phyloP scores from a whole-genome alignment of 2,113 vertebrate species.

The Xiphophorus couchianus region DNA sequence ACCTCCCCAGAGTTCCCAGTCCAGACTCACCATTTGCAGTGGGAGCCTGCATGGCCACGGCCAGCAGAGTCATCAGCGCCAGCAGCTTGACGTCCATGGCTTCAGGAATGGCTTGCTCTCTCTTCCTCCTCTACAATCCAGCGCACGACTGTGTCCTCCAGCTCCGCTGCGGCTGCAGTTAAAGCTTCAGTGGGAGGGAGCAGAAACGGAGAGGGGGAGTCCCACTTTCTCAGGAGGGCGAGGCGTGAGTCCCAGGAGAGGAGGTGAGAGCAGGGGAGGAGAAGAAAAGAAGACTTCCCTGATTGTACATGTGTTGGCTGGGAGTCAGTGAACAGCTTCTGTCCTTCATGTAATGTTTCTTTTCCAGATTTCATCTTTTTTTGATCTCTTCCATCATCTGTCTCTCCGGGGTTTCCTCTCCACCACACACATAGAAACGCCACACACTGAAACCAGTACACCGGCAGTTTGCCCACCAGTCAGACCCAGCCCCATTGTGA shows the following conservation, averaged over 20 bases:
- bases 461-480: not conserved
- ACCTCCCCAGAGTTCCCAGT: not conserved
- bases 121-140: conserved; percentile 72
- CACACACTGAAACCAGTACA: conserved; percentile 8
- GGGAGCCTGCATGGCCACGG: conserved; percentile 76
- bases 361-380: conserved; percentile 4
- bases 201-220: conserved; percentile 54
- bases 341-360: not conserved
- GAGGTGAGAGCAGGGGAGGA: conserved; percentile 43
- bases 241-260: conserved; percentile 41
- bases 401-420: not conserved
- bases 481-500: conserved; percentile 17
- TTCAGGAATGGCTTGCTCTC: conserved; percentile 35
- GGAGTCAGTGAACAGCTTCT: conserved; percentile 63
- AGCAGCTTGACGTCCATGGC: conserved; percentile 89
- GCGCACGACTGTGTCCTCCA: conserved; percentile 67
- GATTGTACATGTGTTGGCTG: conserved; percentile 72
- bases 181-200: conserved; percentile 58
- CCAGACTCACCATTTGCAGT: conserved; percentile 67
- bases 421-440: conserved; percentile 15
- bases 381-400: not conserved
- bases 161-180: conserved; percentile 63
- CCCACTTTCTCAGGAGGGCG: conserved; percentile 64
- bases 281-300: conserved; percentile 66
- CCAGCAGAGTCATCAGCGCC: conserved; percentile 81